phyloP scores from a whole-genome alignment of 1,140 invertebrate species.

The Radopholus similis region DNA sequence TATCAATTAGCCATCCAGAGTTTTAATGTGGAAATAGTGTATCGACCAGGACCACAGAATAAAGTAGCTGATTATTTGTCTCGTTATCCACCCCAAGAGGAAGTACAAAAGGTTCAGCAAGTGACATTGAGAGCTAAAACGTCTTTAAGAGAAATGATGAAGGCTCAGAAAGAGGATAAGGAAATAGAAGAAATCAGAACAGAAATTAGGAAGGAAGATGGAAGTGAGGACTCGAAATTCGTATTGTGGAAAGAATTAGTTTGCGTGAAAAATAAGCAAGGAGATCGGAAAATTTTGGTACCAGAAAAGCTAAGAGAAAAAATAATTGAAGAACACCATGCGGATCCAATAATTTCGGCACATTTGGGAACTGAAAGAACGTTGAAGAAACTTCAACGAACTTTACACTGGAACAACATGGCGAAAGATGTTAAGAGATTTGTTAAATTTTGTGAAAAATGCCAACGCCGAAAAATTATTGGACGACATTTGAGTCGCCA shows the following conservation, averaged over 20 bases:
- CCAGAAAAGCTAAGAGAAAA: not conserved
- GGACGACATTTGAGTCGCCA: not conserved
- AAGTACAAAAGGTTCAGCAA: not conserved
- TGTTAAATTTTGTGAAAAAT: not conserved
- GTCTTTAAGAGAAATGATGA: not conserved
- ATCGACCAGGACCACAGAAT: constrained; percentile 9
- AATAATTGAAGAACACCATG: constrained; percentile 15
- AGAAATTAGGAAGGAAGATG: not conserved
- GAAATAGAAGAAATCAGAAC: not conserved
- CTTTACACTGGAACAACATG: constrained; percentile 1
- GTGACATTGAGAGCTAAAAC: not conserved
- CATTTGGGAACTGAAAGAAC: constrained; percentile 11
- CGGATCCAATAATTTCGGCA: not conserved
- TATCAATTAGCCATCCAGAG: constrained; percentile 17
- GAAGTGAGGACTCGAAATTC: not conserved
- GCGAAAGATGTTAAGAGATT: not conserved
- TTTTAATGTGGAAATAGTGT: constrained; percentile 13
- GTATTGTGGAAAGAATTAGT: not conserved
- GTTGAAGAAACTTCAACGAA: constrained; percentile 4
- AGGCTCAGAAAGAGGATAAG: not conserved
- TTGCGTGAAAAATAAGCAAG: not conserved
- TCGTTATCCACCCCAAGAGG: constrained; percentile 1
- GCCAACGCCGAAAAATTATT: constrained; percentile 13
- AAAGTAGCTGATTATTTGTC: constrained; percentile 11
- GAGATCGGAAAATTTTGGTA: constrained; percentile 14